A percentile compares a stretch with the other conserved stretches of the same genome.
phyloP scores from a whole-genome alignment of 2,113 vertebrate genomes.

The Labrus mixtus region DNA sequence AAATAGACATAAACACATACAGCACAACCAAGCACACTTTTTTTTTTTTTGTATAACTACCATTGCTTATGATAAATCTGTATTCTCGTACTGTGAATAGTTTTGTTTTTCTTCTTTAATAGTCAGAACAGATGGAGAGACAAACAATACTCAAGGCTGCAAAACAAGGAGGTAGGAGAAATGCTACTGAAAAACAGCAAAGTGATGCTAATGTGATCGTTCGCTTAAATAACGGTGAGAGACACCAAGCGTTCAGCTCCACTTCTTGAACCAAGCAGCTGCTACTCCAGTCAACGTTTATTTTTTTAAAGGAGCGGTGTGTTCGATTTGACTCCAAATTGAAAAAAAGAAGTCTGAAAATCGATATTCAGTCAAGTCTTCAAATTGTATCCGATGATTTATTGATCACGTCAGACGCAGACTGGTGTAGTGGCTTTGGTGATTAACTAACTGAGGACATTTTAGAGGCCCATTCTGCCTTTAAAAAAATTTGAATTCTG shows the following conservation, averaged over 20 bases:
- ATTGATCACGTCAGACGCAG: slow-evolving; percentile 23
- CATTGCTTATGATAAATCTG: slow-evolving; percentile 82
- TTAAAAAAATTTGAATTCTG: slow-evolving; percentile 21
- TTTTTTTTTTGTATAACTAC: slow-evolving; percentile 70
- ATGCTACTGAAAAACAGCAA: slow-evolving; percentile 84
- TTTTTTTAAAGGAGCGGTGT: slow-evolving; percentile 20
- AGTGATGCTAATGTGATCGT: slow-evolving; percentile 68
- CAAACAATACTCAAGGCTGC: slow-evolving; percentile 80
- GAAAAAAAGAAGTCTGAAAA: neutral
- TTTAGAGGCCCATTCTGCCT: slow-evolving; percentile 34
- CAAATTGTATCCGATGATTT: neutral
- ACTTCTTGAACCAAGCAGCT: slow-evolving; percentile 54
- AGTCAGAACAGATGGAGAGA: slow-evolving; percentile 73
- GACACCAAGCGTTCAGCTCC: slow-evolving; percentile 53
- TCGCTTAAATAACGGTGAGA: slow-evolving; percentile 56
- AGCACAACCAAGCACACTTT: slow-evolving; percentile 81
- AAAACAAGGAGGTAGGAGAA: slow-evolving; percentile 87
- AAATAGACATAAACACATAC: slow-evolving; percentile 80
- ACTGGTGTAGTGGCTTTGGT: slow-evolving; percentile 59
- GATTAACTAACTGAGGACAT: slow-evolving; percentile 42
- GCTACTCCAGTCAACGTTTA: slow-evolving; percentile 51
- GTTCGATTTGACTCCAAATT: neutral
- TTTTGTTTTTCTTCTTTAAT: slow-evolving; percentile 29
- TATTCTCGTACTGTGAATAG: slow-evolving; percentile 75
- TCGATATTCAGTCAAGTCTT: neutral